phyloP scores from a whole-genome alignment of 2,888 invertebrate species.

The Drosophila pegasa region DNA sequence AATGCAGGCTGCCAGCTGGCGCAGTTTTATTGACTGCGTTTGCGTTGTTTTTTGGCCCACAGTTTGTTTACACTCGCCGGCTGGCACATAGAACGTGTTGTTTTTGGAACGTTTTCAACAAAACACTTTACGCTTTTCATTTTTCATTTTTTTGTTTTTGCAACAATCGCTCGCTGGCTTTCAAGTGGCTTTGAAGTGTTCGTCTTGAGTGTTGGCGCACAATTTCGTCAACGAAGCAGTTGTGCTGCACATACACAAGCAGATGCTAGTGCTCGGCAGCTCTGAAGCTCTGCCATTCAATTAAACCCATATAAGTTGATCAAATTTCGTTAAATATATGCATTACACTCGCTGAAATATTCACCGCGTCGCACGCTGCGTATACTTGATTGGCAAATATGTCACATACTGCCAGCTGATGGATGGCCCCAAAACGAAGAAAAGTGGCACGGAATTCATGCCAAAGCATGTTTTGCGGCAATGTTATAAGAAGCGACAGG shows the following conservation, averaged over 20 bases:
- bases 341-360: conserved; percentile 23
- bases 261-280: conserved; percentile 26
- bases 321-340: conserved; percentile 47
- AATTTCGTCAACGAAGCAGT: conserved; percentile 45
- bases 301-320: conserved; percentile 45
- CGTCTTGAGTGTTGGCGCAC: conserved; percentile 54
- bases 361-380: conserved; percentile 48
- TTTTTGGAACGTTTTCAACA: conserved; percentile 80
- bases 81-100: conserved; percentile 51
- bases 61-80: conserved; percentile 62
- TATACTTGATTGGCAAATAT: conserved; percentile 61
- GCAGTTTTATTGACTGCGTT: conserved; percentile 69
- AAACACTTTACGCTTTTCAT: conserved; percentile 75
- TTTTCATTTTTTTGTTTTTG: conserved; percentile 67
- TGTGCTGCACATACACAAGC: conserved; percentile 13
- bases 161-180: conserved; percentile 67
- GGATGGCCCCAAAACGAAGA: conserved; percentile 49
- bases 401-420: conserved; percentile 64
- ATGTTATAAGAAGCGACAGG: neutral
- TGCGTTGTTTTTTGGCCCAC: conserved; percentile 53
- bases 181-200: conserved; percentile 68
- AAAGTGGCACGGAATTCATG: conserved; percentile 12
- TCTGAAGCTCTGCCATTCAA: conserved; percentile 46
- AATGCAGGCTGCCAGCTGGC: conserved; percentile 50
- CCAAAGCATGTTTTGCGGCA: conserved; percentile 14